Evolutionary conservation across 2,113 vertebrate species (phyloP), one percentile per base, ranked within the genome.

Genomic region (Malurus melanocephalus): DNA sequence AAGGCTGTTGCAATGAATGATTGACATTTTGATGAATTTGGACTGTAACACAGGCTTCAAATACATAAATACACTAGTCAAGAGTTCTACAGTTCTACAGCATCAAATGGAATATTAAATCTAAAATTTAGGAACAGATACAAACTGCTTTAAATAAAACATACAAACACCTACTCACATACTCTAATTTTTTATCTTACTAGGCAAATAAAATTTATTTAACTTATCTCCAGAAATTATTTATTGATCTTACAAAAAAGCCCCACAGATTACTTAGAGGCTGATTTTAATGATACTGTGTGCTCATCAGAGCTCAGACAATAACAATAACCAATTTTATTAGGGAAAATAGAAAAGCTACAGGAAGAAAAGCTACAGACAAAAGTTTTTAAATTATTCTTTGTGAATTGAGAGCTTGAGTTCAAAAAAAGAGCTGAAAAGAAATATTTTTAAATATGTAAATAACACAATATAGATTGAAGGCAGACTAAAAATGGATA

Each of bases 171-270:
- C 42, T 88, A 88, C 51, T 78, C 30, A 30, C 19, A 80, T n/a
- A 30, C 28, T 64, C 51, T 53, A 28, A 51, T 32, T 46, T 80
- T 85, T 84, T 73, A 52, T 67, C 46, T 94, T 68, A 28, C 22
- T 62, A 59, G 23, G 43, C 52, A 88, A 88, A 93, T 43, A 18
- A 43, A 90, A 87, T 92, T 80, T 83, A 88, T 89, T 87, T 71
- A 89, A 88, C 65, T 89, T 80, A 88, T 62, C 27, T 73, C 27
- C 68, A 91, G 55, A 93, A 93, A 95, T 80, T 88, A 80, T 88
- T 26, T 79, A 83, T 90, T 7, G 40, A 82, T 91, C 68, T 91
- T 78, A 33, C 30, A 82, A 53, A 83, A 51, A 20, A 7, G 0
- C 3, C 2, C 4, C 65, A 13, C 61, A 62, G 33, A 60, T 51